A percentile compares a stretch with the other conserved stretches of the same genome.
Conservation (phyloP, 2,113 vertebrate species). For the Nothocercus julius region DNA sequence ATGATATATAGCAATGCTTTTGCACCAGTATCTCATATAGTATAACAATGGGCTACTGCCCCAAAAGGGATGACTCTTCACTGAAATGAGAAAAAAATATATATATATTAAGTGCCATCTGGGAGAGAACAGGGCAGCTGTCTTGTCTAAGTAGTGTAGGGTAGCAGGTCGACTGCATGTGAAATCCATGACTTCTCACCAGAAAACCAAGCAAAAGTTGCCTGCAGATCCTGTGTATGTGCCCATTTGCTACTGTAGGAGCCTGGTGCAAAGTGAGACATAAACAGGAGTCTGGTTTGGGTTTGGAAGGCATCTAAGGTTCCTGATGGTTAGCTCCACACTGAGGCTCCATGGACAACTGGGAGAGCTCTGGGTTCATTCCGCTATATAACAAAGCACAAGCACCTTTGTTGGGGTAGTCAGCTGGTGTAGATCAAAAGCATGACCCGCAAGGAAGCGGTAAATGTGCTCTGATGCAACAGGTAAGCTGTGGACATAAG, state of each 20-base stretch:
- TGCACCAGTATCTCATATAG: slow-evolving; percentile 1
- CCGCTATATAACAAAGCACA: rapidly evolving
- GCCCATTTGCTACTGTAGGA: rapidly evolving
- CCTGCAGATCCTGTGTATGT: rapidly evolving
- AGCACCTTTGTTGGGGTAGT: rapidly evolving
- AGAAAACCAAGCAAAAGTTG: not conserved
- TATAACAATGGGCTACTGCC: not conserved
- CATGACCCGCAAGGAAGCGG: rapidly evolving
- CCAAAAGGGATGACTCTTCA: not conserved
- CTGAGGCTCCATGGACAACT: not conserved
- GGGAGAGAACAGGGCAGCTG: not conserved
- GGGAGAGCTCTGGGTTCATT: not conserved
- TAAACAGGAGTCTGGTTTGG: not conserved
- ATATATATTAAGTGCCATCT: no score
- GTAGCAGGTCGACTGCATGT: not conserved
- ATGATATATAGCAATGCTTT: slow-evolving; percentile 43
- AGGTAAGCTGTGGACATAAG: rapidly evolving
- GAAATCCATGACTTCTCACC: not conserved
- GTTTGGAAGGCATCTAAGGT: not conserved
- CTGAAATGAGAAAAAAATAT: not conserved
- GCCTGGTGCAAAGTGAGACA: no score
- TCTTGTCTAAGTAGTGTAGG: rapidly evolving
- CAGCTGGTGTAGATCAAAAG: not conserved
- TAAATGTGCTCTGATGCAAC: not conserved
- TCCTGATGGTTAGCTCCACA: not conserved